Percentiles rank a stretch among this genome's conserved stretches.
Evolutionary conservation across 2,113 vertebrate genomes (phyloP).

Genomic region (Colossoma macropomum): DNA sequence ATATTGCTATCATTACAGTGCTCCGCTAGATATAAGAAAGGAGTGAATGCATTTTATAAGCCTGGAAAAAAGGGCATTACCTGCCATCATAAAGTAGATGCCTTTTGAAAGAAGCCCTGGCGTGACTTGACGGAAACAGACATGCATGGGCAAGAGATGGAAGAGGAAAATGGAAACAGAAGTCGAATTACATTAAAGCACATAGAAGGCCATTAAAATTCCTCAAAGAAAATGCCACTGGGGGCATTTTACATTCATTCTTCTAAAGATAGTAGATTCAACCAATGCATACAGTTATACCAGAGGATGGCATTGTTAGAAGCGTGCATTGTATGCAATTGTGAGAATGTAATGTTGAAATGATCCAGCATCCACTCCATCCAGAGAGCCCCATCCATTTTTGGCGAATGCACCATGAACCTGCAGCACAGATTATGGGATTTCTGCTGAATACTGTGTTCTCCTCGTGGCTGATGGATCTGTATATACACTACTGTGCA

Average conservation of each 20-base stretch:
- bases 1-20: slow-evolving; percentile 11
- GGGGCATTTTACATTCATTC: not conserved
- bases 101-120: not conserved
- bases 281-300: not conserved
- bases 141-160: not conserved
- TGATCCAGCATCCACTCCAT: not conserved
- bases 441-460: not conserved
- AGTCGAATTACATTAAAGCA: not conserved
- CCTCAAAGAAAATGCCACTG: not conserved
- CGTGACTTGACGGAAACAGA: not conserved
- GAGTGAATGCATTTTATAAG: not conserved
- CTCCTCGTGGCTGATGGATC: not conserved
- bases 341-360: not conserved
- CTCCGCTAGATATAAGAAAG: not conserved
- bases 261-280: not conserved
- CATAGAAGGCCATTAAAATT: too few species aligned
- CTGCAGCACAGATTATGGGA: not conserved
- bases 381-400: not conserved
- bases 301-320: not conserved
- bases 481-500: not conserved
- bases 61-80: not conserved
- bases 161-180: not conserved
- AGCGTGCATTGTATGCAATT: not conserved
- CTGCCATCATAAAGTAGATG: not conserved
- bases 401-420: not conserved